These are phyloP conservation scores for Leptothorax acervorum DNA, from an alignment of 2,888 invertebrate species.

Conservation along the genomic window DNA sequence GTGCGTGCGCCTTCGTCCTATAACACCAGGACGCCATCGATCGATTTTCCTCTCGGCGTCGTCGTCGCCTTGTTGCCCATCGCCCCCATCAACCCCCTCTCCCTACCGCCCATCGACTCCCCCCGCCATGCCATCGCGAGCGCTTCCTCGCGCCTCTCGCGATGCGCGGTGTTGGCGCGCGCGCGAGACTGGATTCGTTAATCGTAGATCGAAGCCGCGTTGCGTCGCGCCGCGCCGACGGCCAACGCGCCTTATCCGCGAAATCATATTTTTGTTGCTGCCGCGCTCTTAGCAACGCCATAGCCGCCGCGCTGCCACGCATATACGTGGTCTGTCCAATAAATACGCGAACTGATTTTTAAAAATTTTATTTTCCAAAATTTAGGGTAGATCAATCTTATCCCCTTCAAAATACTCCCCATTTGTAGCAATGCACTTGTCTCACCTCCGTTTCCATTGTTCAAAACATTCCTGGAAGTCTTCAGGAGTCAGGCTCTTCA, in stretches of 20 bases:
- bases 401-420: too few relatives aligned
- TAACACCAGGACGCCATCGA: constrained; percentile 78
- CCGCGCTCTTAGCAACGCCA: constrained; percentile 41
- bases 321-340: too few relatives aligned
- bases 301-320: constrained; percentile 6
- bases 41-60: constrained; percentile 74
- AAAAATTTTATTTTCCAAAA: too few relatives aligned
- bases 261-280: constrained; percentile 40
- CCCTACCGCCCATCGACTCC: constrained; percentile 33
- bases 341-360: too few relatives aligned
- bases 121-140: constrained; percentile 35
- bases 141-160: constrained; percentile 31
- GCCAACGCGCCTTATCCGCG: constrained; percentile 29
- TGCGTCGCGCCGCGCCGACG: not conserved
- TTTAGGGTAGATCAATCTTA: too few relatives aligned
- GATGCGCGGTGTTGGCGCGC: constrained; percentile 6
- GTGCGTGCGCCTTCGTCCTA: constrained; percentile 69
- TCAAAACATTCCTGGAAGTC: too few relatives aligned
- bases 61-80: constrained; percentile 36
- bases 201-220: constrained; percentile 32
- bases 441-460: too few relatives aligned
- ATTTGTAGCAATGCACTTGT: too few relatives aligned
- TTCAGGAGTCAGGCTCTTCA: too few relatives aligned
- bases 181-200: constrained; percentile 42
- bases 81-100: constrained; percentile 6